Base-by-base conservation (phyloP, 64 coral and sea anemone genomes). In the Dendrophyllia cribrosa region DNA sequence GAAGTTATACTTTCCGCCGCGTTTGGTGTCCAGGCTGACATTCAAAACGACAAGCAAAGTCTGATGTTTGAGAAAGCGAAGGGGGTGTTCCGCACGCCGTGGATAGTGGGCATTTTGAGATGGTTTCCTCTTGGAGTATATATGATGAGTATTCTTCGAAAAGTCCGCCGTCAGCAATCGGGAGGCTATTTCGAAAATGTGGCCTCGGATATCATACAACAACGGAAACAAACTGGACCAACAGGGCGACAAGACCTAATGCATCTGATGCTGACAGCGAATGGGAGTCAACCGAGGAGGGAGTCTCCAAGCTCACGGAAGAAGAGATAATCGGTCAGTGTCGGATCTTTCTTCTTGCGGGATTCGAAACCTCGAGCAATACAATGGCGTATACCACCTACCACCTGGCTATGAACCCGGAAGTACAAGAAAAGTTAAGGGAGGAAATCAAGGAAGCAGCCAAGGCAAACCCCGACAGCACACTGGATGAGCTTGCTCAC, bases 261-360 rank as follows among this genome's bases (percentile, higher is more conserved):
- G 68, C 66, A 89, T 43, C 14, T 94, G 24, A 94, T 94, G 92
- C 79, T 94, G 21, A 94, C 65, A 50, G 86, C 92, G 6, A 34
- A 79, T 16, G 45, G 22, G 77, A 75, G 49, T 49, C 75, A 62
- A 25, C 4, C 5, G 86, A 94, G 15, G 76, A 67, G 7, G 86
- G 60, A 12, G 3, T 59, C 49, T 49, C 74, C n/a, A 88, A 67
- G 49, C 70, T 94, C 16, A 94, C 53, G 3, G 69, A 94, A 23
- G 92, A 94, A 26, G 92, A 89, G 46, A 94, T 94, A 66, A 72
- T 87, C 1, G 87, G 85, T 7, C 92, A 94, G 58, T 89, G 85
- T 2, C 66, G 83, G 65, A 87, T 89, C 24, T 94, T 94, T 60
- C 78, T 94, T 64, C 20, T 94, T 3, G 92, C 86, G 6, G 92